phyloP scores from a whole-genome alignment of 2,113 vertebrate species.

The Spea bombifrons region DNA sequence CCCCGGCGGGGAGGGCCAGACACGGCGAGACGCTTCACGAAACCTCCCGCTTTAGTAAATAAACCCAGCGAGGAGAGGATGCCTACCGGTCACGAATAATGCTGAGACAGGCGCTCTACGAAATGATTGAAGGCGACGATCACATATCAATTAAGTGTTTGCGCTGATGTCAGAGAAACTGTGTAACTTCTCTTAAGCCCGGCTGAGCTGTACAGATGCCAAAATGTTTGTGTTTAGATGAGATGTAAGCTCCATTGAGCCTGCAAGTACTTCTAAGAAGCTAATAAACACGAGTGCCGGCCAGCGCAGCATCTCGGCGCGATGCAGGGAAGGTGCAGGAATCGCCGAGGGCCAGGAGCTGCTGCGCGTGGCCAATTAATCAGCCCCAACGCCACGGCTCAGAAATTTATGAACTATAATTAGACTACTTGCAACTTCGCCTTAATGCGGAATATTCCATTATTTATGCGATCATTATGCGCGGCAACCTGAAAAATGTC shows the following conservation, averaged over 20 bases:
- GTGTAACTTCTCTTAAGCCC: slow-evolving; percentile 3
- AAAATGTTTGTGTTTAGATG: slow-evolving; percentile 16
- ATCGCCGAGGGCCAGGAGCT: too few species aligned
- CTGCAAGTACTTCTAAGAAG: slow-evolving; percentile 10
- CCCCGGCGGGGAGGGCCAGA: too few species aligned
- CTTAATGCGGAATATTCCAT: slow-evolving; percentile 46
- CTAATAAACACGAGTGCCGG: slow-evolving; percentile 36
- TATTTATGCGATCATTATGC: slow-evolving; percentile 46
- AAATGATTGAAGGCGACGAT: neutral
- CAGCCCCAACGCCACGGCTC: slow-evolving; percentile 28
- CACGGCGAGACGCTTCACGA: too few species aligned
- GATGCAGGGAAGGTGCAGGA: too few species aligned
- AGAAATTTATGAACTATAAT: slow-evolving; percentile 48
- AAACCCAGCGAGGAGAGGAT: too few species aligned
- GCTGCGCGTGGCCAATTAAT: slow-evolving; percentile 20
- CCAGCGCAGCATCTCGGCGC: slow-evolving; percentile 8
- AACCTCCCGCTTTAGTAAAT: too few species aligned
- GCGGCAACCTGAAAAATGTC: slow-evolving; percentile 39
- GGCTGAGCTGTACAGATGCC: slow-evolving; percentile 12
- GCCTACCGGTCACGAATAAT: too few species aligned
- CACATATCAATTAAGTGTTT: neutral
- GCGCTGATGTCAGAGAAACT: neutral
- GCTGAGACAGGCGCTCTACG: neutral
- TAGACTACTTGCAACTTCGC: slow-evolving; percentile 43
- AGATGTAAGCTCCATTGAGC: slow-evolving; percentile 13